Evolutionary conservation across 2,113 vertebrate genomes (phyloP).

Genomic region (Micronisus gabar): DNA sequence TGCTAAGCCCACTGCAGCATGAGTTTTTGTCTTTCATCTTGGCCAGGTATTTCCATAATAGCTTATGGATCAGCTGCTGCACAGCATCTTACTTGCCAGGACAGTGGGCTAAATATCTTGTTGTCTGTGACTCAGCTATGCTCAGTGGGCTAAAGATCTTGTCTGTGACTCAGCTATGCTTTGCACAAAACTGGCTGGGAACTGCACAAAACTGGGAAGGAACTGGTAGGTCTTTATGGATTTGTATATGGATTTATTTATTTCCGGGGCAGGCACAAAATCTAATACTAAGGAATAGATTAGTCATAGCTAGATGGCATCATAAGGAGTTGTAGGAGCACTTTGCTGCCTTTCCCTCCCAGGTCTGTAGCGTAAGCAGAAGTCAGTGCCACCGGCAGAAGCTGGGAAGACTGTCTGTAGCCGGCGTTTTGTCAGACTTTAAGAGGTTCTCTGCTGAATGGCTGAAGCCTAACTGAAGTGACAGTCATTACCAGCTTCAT

Average conservation of each 20-base stretch:
- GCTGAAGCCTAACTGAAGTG: background rate
- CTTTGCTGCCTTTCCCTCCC: background rate
- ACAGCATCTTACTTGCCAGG: background rate
- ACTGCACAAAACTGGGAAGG: background rate
- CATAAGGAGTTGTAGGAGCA: background rate
- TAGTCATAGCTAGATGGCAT: slow-evolving; percentile 37
- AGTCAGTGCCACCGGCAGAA: background rate
- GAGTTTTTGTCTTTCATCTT: background rate
- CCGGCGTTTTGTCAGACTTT: background rate
- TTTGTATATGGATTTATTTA: background rate
- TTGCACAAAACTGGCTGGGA: background rate
- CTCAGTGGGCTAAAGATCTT: background rate
- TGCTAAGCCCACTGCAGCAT: background rate
- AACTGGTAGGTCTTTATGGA: slow-evolving; percentile 14
- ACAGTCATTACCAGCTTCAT: background rate
- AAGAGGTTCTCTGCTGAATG: background rate
- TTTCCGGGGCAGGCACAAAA: slow-evolving; percentile 39
- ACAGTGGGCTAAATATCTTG: background rate
- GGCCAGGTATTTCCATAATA: background rate
- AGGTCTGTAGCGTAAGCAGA: background rate
- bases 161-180: background rate
- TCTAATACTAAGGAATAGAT: background rate
- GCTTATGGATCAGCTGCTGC: background rate
- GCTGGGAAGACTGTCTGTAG: background rate
- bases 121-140: background rate